These are phyloP conservation scores for Pyrocoelia pectoralis DNA, from an alignment of 2,888 invertebrate genomes.

Conservation along the genomic window DNA sequence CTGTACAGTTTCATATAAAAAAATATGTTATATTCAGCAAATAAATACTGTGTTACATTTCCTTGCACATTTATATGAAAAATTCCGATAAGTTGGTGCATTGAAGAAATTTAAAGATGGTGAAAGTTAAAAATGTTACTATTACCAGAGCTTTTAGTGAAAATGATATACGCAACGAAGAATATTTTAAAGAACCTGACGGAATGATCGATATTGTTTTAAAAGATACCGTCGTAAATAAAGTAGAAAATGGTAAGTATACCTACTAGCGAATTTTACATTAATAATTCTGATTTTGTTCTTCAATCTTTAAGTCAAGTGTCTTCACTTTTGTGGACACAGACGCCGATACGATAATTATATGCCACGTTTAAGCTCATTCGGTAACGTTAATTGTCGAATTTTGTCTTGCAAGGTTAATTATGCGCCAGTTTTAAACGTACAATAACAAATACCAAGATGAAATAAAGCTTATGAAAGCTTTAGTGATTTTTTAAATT, in stretches of 20 bases:
- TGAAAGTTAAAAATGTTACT: slow-evolving; percentile 17
- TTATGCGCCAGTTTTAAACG: too few species aligned
- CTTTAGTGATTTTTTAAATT: too few species aligned
- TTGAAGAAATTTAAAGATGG: slow-evolving; percentile 16
- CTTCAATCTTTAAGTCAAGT: too few species aligned
- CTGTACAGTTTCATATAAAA: neutral
- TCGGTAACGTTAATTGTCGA: too few species aligned
- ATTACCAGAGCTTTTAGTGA: neutral
- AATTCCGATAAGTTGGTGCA: neutral
- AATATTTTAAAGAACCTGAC: slow-evolving; percentile 17
- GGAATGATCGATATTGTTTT: slow-evolving; percentile 25
- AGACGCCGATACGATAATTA: too few species aligned
- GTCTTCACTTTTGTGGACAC: too few species aligned
- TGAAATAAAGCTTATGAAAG: too few species aligned
- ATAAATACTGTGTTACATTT: neutral
- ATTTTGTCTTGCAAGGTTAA: too few species aligned
- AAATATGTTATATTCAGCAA: slow-evolving; percentile 8
- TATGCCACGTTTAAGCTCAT: too few species aligned
- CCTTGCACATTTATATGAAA: neutral
- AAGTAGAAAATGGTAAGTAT: neutral
- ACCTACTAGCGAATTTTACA: neutral
- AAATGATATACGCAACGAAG: neutral
- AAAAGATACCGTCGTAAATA: neutral
- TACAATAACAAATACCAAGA: too few species aligned
- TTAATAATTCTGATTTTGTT: too few species aligned